Percentiles rank a stretch among this genome's conserved stretches.
phyloP scores from a whole-genome alignment of 23 tunicate species.

The Pegea sp. region DNA sequence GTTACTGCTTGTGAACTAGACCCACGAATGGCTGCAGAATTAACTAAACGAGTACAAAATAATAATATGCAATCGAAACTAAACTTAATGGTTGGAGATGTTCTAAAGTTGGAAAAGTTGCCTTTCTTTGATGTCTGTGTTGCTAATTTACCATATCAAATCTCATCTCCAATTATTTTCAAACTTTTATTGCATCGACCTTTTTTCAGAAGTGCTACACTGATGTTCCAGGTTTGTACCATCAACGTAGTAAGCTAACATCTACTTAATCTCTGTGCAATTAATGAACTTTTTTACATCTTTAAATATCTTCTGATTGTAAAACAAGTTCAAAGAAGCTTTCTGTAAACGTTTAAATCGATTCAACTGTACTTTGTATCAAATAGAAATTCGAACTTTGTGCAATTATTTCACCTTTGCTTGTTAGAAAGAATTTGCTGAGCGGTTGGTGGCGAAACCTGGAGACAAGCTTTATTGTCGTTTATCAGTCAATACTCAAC shows the following conservation, averaged over 20 bases:
- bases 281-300: too few species aligned
- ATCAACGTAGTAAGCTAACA: constrained; percentile 1
- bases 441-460: constrained; percentile 85
- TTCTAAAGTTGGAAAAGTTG: constrained; percentile 45
- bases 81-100: constrained; percentile 82
- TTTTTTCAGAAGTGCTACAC: constrained; percentile 73
- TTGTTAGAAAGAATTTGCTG: constrained; percentile 66
- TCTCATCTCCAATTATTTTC: constrained; percentile 88
- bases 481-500: constrained; percentile 59
- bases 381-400: not conserved
- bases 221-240: constrained; percentile 64
- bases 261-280: too few species aligned
- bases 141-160: constrained; percentile 92
- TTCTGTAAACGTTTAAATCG: not conserved
- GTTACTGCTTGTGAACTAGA: constrained; percentile 94
- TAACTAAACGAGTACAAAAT: constrained; percentile 83
- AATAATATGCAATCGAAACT: constrained; percentile 63
- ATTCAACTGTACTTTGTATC: too few species aligned
- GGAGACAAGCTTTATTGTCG: constrained; percentile 89
- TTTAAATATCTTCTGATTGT: too few species aligned
- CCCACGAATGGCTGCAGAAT: constrained; percentile 89
- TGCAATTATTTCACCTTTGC: not conserved
- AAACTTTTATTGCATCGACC: constrained; percentile 88
- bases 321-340: not conserved
- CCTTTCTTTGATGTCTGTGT: constrained; percentile 94